Evolutionary conservation across 92 coral and sea anemone species (phyloP).

Genomic region (Isaurus tuberculatus): DNA sequence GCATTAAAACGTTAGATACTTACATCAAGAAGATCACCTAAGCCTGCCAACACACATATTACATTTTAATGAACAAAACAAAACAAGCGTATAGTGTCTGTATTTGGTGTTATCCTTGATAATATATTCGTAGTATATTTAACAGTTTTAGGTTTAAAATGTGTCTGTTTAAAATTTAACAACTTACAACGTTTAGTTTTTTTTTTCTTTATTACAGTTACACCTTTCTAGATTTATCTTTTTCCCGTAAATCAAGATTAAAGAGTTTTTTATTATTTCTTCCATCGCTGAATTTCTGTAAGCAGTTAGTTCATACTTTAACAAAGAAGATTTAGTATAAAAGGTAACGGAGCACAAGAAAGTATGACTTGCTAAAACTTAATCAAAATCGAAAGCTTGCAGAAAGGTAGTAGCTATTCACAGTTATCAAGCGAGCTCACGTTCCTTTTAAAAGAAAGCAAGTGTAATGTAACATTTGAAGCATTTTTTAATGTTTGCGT

Average conservation of each 20-base stretch:
- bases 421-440: too few relatives aligned
- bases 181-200: background rate
- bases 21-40: too few relatives aligned
- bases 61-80: background rate
- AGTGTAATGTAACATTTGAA: too few relatives aligned
- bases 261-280: background rate
- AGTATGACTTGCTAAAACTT: too few relatives aligned
- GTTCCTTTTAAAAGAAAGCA: too few relatives aligned
- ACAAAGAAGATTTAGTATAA: too few relatives aligned
- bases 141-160: background rate
- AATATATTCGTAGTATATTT: background rate
- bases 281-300: background rate
- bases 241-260: background rate
- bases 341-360: too few relatives aligned
- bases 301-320: too few relatives aligned
- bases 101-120: background rate
- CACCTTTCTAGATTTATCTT: background rate
- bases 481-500: too few relatives aligned
- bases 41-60: background rate
- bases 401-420: too few relatives aligned
- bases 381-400: too few relatives aligned
- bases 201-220: background rate
- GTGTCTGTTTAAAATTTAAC: background rate
- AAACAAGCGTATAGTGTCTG: constrained; percentile 38
- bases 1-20: background rate